Conservation (phyloP, 2,888 invertebrate species). For the Lasioglossum leucozonium region DNA sequence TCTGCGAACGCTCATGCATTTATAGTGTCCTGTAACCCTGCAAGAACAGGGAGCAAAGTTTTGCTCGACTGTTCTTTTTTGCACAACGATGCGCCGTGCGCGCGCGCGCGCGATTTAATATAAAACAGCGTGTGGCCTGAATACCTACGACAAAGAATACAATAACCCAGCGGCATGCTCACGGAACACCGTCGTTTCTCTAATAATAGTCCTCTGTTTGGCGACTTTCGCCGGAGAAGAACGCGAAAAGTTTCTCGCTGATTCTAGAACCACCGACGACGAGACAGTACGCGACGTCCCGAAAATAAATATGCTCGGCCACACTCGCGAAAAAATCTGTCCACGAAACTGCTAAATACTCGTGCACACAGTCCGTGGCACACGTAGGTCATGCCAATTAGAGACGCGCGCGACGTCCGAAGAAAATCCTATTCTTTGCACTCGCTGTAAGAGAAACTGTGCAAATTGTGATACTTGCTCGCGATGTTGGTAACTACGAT, state of each 20-base stretch:
- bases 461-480: not conserved
- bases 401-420: not conserved
- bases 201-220: slow-evolving; percentile 63
- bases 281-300: too few relatives aligned
- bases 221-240: slow-evolving; percentile 52
- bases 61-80: not conserved
- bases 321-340: not conserved
- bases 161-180: slow-evolving; percentile 27
- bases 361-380: not conserved
- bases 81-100: not conserved
- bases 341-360: slow-evolving; percentile 16
- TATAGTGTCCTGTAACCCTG: not conserved
- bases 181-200: slow-evolving; percentile 68
- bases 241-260: slow-evolving; percentile 23
- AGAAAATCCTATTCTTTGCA: not conserved
- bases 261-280: slow-evolving; percentile 5
- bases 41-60: not conserved
- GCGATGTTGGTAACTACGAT: too few relatives aligned
- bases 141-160: slow-evolving; percentile 52
- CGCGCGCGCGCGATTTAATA: slow-evolving; percentile 6
- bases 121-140: slow-evolving; percentile 17
- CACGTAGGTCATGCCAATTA: not conserved
- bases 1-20: not conserved
- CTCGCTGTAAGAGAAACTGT: not conserved
- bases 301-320: not conserved